Evolutionary conservation across 2,888 invertebrate species (phyloP), one percentile per base, ranked within the genome.

Genomic region (Cheilosia soror): DNA sequence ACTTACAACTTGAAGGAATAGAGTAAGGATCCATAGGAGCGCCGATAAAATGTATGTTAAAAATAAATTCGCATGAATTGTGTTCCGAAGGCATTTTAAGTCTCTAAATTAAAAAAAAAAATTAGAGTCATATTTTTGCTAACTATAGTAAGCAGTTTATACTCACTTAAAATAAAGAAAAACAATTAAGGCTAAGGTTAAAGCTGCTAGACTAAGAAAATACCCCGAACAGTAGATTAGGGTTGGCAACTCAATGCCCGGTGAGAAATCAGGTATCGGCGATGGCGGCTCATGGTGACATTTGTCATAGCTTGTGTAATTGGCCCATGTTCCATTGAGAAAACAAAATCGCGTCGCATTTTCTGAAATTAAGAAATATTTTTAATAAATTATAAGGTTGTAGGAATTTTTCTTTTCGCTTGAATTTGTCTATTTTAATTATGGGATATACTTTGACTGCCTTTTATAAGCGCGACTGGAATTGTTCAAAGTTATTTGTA

Each of bases 21-120:
- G 94, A 80, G 96, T 97, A 88, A 97, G 93, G 87, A 98, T 96
- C 98, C 98, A 99, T 92, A 97, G 94, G 88, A 97, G 94, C 87
- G 97, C 97, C 49, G 97, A 96, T 88, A 98, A 93, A 89, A 98
- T 96, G 91, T 98, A 98, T 0, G 98, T 97, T 89, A 96, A 94
- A 95, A 98, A 97, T 88, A 99, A 94, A 93, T 98, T 98, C 89
- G 97, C 97, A 92, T 98, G 98, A 89, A 98, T 98, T 88, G 96
- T 97, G 91, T 98, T 98, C 87, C 98, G 94, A 87, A 98, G 93
- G 93, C 98, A 98, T 91, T 97, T 94, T 78, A 98, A 94, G 92
- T 98, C 98, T 92, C 98, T 98, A 63, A 44, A 51, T 11, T 5
- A 68, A 5, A 37, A 20, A 11, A 27, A n/a, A n/a, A n/a, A n/a